These are phyloP conservation scores for Drosophila santomea DNA, from an alignment of 1,140 invertebrate species.

Conservation along the genomic window DNA sequence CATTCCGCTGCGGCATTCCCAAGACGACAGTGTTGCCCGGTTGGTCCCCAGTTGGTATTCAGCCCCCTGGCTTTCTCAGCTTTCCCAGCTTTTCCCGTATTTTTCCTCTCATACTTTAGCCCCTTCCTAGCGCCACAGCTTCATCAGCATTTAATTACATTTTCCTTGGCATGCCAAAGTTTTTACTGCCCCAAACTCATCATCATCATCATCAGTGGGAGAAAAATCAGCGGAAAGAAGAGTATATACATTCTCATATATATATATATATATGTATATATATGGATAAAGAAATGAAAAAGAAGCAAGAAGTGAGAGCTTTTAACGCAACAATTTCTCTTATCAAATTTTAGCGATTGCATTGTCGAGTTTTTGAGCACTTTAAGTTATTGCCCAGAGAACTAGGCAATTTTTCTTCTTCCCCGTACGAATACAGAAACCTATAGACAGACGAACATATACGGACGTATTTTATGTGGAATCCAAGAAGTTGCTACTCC, in stretches of 20 bases:
- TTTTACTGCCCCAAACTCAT: constrained; percentile 39
- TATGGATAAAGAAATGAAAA: too few species aligned
- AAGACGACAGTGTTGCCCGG: constrained; percentile 57
- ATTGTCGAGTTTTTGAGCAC: constrained; percentile 21
- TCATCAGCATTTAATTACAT: constrained; percentile 78
- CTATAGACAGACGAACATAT: neutral
- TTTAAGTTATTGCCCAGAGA: constrained; percentile 21
- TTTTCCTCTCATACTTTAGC: constrained; percentile 12
- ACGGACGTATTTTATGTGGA: neutral
- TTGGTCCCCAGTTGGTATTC: constrained; percentile 49
- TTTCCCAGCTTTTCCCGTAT: neutral
- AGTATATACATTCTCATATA: neutral
- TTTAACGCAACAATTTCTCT: constrained; percentile 44
- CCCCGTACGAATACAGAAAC: neutral
- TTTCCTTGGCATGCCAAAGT: constrained; percentile 52
- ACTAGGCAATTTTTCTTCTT: constrained; percentile 22
- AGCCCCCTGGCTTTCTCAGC: constrained; percentile 1
- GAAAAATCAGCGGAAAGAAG: constrained; percentile 1
- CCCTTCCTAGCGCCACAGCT: constrained; percentile 16
- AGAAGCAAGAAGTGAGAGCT: constrained; percentile 27
- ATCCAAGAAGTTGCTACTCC: constrained; percentile 36
- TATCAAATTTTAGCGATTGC: constrained; percentile 40
- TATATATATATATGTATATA: neutral
- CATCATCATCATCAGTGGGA: constrained; percentile 25
- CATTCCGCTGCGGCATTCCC: constrained; percentile 35